These are phyloP conservation scores for Andrena cerasifolii DNA, from an alignment of 1,140 invertebrate genomes.

Conservation along the genomic window DNA sequence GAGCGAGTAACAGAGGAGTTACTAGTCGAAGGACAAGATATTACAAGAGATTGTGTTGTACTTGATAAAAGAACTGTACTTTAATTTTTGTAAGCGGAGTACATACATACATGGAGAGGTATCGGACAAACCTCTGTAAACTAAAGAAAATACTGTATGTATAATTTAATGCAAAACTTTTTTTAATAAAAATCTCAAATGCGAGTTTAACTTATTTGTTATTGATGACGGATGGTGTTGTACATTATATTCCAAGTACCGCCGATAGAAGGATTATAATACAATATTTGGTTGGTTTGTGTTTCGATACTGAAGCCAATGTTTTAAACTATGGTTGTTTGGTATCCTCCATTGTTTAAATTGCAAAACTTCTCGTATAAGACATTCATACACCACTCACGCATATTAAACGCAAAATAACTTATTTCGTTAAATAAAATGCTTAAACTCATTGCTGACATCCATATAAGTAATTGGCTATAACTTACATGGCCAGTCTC, in stretches of 20 bases:
- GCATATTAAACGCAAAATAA: constrained; percentile 62
- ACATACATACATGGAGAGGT: not conserved
- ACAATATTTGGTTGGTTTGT: constrained; percentile 16
- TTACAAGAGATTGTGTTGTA: constrained; percentile 2
- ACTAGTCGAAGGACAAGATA: not conserved
- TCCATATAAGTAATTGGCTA: constrained; percentile 35
- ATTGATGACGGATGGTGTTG: not conserved
- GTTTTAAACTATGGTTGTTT: constrained; percentile 13
- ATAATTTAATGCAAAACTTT: constrained; percentile 19
- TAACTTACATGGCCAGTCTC: constrained; percentile 43
- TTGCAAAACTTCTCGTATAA: constrained; percentile 50
- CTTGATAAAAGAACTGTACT: constrained; percentile 22
- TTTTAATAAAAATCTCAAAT: constrained; percentile 15
- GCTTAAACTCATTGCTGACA: constrained; percentile 22
- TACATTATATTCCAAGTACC: constrained; percentile 34
- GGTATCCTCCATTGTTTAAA: constrained; percentile 23
- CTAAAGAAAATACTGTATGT: not conserved
- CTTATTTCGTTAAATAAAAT: constrained; percentile 55
- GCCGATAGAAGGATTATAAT: constrained; percentile 30
- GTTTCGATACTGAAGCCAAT: constrained; percentile 12
- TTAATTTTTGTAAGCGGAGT: constrained; percentile 16
- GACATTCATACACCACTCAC: constrained; percentile 64
- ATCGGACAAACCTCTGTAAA: not conserved
- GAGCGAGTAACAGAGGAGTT: not conserved
- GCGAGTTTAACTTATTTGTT: not conserved